A percentile compares a stretch with the other conserved stretches of the same genome.
Conservation (phyloP, 2,797 vertebrate species). For the Galagoides demidoff region DNA sequence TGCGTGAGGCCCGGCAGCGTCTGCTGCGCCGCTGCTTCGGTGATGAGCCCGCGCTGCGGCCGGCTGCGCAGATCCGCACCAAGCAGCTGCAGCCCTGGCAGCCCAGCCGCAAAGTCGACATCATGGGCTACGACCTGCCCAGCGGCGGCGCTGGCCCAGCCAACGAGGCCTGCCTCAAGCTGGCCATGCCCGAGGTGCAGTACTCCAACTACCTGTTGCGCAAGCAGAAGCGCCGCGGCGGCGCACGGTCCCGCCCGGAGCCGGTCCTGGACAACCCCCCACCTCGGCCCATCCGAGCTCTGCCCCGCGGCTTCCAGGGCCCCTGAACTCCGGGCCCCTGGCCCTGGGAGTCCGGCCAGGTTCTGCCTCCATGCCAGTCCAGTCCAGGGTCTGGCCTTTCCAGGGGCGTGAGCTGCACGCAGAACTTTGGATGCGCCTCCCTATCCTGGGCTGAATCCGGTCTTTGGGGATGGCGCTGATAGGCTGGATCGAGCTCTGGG, state of each 20-base stretch:
- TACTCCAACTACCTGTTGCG: slow-evolving; percentile 90
- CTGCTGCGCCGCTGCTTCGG: slow-evolving; percentile 90
- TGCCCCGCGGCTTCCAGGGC: slow-evolving; percentile 59
- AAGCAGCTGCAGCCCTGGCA: slow-evolving; percentile 94
- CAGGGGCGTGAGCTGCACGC: background rate
- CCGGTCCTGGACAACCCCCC: slow-evolving; percentile 53
- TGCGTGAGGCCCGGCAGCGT: slow-evolving; percentile 88
- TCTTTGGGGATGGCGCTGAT: background rate
- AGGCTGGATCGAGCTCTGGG: background rate
- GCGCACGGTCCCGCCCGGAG: slow-evolving; percentile 58
- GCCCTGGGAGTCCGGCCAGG: background rate
- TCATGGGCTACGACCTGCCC: slow-evolving; percentile 92
- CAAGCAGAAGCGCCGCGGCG: slow-evolving; percentile 88
- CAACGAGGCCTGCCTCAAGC: slow-evolving; percentile 90
- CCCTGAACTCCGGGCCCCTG: slow-evolving; percentile 17
- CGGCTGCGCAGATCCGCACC: slow-evolving; percentile 90
- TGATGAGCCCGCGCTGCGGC: slow-evolving; percentile 85
- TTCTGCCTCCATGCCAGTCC: background rate
- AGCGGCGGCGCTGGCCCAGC: slow-evolving; percentile 80
- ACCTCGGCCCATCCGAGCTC: slow-evolving; percentile 66
- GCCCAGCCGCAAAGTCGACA: slow-evolving; percentile 91
- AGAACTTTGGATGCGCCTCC: background rate
- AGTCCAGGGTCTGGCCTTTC: background rate
- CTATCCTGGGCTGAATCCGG: background rate
- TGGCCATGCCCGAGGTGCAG: slow-evolving; percentile 92